Conservation (phyloP, 2,797 vertebrate species). For the Sorex maritimensis region DNA sequence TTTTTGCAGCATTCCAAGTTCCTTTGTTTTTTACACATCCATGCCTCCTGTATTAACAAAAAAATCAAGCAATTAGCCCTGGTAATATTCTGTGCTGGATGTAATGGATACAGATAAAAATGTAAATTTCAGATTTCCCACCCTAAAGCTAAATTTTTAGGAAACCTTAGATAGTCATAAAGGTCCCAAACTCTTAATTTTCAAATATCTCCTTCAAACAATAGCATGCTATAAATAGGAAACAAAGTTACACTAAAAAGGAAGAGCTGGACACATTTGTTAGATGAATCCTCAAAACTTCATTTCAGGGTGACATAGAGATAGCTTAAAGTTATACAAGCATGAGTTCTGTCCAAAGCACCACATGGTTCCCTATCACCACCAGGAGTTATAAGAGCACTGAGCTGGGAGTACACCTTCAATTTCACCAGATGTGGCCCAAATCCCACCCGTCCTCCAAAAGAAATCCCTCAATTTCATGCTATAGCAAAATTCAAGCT, state of each 20-base stretch:
- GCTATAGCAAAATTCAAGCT: conserved; percentile 64
- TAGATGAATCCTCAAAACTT: conserved; percentile 48
- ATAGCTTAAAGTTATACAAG: too few relatives aligned
- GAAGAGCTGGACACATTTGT: conserved; percentile 1
- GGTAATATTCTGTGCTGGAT: conserved; percentile 37
- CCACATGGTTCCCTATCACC: too few relatives aligned
- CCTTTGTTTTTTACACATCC: neutral
- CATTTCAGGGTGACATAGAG: too few relatives aligned
- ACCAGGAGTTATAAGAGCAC: too few relatives aligned
- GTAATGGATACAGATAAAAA: conserved; percentile 24
- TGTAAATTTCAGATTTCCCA: conserved; percentile 11
- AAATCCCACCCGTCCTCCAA: too few relatives aligned
- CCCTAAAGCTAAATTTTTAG: conserved; percentile 40
- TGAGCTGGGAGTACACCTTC: too few relatives aligned
- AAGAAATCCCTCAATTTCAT: conserved; percentile 42
- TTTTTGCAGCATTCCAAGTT: conserved; percentile 3
- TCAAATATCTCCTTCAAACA: conserved; percentile 57
- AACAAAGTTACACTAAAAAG: conserved; percentile 53
- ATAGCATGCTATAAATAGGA: conserved; percentile 6
- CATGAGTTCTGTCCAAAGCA: too few relatives aligned
- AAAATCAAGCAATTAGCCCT: conserved; percentile 13
- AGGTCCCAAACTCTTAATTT: conserved; percentile 56
- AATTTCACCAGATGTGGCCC: too few relatives aligned
- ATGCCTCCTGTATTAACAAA: conserved; percentile 33
- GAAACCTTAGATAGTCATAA: conserved; percentile 40